Evolutionary conservation across 2,888 invertebrate species (phyloP).

Genomic region (Dolomedes plantarius): DNA sequence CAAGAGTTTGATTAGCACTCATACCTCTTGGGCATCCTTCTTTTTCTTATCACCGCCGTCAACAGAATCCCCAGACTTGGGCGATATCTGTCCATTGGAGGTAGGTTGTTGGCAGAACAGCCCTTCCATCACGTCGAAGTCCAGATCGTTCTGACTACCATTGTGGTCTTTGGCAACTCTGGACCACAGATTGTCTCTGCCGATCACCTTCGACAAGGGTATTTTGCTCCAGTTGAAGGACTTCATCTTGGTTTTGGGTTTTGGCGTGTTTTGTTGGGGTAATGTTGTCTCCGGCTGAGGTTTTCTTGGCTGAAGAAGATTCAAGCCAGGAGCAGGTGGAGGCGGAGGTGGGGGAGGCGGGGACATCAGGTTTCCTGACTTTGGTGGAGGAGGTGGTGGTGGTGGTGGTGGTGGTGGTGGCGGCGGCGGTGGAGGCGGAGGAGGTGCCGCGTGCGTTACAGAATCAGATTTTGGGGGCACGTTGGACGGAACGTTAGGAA

Average conservation of each 20-base stretch:
- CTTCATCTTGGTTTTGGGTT: constrained; percentile 97
- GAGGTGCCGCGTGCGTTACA: not conserved
- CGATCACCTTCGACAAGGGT: constrained; percentile 91
- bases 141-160: constrained; percentile 88
- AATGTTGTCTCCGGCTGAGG: constrained; percentile 39
- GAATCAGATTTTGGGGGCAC: not conserved
- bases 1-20: no score
- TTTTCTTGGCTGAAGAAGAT: constrained; percentile 10
- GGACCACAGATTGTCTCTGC: constrained; percentile 95
- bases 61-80: constrained; percentile 37
- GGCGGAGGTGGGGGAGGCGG: constrained; percentile 74
- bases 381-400: constrained; percentile 72
- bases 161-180: constrained; percentile 87
- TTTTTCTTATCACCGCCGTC: constrained; percentile 57
- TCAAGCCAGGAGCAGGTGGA: constrained; percentile 73
- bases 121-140: constrained; percentile 95
- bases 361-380: constrained; percentile 53
- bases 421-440: constrained; percentile 75
- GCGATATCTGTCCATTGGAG: constrained; percentile 49
- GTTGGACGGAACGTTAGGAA: not conserved
- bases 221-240: constrained; percentile 99
- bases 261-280: constrained; percentile 80
- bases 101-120: constrained; percentile 89
- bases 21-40: constrained; percentile 67
- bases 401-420: constrained; percentile 75